A percentile compares a stretch with the other conserved stretches of the same genome.
phyloP scores from a whole-genome alignment of 2,888 invertebrate species.

The Drosophila cognata region DNA sequence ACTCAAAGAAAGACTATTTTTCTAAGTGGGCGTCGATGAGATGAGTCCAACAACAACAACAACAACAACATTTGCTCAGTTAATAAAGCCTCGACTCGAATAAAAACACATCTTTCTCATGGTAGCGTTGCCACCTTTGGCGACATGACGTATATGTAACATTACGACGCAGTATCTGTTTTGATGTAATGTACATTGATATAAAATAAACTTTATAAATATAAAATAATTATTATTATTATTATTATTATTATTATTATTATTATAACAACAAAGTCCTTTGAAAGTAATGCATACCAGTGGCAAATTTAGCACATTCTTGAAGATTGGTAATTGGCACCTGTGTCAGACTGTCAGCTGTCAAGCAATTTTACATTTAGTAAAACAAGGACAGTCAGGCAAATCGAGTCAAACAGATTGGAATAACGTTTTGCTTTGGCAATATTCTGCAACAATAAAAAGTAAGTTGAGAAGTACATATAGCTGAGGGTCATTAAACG shows the following conservation, averaged over 20 bases:
- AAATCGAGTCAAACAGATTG: no score
- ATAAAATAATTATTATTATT: background rate
- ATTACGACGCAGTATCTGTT: background rate
- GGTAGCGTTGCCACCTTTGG: conserved; percentile 55
- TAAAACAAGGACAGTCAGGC: background rate
- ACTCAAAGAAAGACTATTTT: background rate
- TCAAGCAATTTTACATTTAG: conserved; percentile 6
- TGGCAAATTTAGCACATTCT: conserved; percentile 33
- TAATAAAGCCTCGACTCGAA: no score
- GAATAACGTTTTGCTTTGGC: background rate
- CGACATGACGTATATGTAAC: conserved; percentile 60
- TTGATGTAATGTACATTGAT: background rate
- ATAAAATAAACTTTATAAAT: background rate
- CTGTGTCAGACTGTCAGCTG: conserved; percentile 11
- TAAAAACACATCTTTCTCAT: conserved; percentile 2
- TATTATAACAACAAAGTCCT: background rate
- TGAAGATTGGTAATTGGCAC: background rate
- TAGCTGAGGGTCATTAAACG: background rate
- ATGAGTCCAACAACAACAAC: conserved; percentile 28
- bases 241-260: background rate
- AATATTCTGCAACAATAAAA: background rate
- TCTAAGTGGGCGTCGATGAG: conserved; percentile 43
- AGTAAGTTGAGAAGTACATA: background rate
- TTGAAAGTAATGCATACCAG: background rate
- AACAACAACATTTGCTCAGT: background rate